Evolutionary conservation across 2,888 invertebrate species (phyloP).

Genomic region (Corbicula japonica): DNA sequence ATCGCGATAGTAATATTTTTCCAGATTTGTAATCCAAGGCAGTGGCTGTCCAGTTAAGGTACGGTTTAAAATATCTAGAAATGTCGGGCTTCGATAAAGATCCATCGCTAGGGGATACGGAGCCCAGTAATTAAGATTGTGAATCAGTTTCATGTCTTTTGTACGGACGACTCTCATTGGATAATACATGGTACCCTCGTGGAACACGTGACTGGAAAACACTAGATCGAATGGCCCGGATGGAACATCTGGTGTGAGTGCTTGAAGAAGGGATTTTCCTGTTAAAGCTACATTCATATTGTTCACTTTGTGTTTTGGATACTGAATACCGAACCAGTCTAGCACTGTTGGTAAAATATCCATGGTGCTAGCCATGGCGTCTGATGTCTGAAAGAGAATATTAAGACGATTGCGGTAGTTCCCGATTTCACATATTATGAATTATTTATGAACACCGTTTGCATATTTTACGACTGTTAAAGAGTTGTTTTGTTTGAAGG

Average conservation of each 20-base stretch:
- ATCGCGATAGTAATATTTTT: slow-evolving; percentile 93
- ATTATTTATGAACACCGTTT: too few relatives aligned
- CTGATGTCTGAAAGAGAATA: slow-evolving; percentile 89
- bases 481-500: too few relatives aligned
- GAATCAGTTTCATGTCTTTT: slow-evolving; percentile 94
- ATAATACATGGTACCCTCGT: slow-evolving; percentile 97
- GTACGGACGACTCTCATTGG: slow-evolving; percentile 94
- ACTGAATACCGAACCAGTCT: slow-evolving; percentile 91
- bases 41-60: slow-evolving; percentile 89
- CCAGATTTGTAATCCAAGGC: slow-evolving; percentile 93
- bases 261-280: slow-evolving; percentile 92
- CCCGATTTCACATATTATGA: too few relatives aligned
- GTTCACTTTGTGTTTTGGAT: slow-evolving; percentile 78
- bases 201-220: slow-evolving; percentile 94
- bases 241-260: slow-evolving; percentile 87
- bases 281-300: slow-evolving; percentile 85
- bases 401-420: too few relatives aligned
- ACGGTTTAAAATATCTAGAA: slow-evolving; percentile 93
- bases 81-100: slow-evolving; percentile 94
- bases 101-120: slow-evolving; percentile 97
- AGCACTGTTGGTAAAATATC: slow-evolving; percentile 94
- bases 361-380: slow-evolving; percentile 91
- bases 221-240: slow-evolving; percentile 84
- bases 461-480: too few relatives aligned
- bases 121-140: slow-evolving; percentile 94